Evolutionary conservation across 2,113 vertebrate species (phyloP), one percentile per base, ranked within the genome.

Genomic region (Orthonyx spaldingii): DNA sequence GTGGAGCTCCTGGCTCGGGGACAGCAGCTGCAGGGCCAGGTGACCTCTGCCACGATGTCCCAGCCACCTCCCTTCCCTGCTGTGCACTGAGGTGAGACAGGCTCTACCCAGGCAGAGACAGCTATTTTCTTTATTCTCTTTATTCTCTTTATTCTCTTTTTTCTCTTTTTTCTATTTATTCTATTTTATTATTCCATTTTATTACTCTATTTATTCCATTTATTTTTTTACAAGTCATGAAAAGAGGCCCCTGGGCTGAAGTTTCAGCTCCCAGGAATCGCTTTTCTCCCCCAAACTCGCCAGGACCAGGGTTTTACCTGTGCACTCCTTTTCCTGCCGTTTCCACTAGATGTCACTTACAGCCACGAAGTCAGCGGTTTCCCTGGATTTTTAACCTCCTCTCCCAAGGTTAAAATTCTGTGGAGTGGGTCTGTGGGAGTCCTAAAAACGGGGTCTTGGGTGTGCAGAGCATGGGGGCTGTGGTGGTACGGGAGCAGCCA

Each of bases 261-360:
- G 7, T 26, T 49, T 19, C 72, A 30, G 35, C 53, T 75, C 35
- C 3, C 21, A 8, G 46, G 16, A 78, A 11, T 14, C 24, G 8
- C 2, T 42, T 69, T 39, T 30, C 27, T 53, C 61, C 24, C 13
- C 69, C 8, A 18, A 44, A 19, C 1, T 37, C 28, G 7, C 1
- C 53, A 12, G 44, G 42, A 57, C 21, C 37, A 2, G 68, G 6
- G 1, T 30, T 75, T 66, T 19, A 41, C 84, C 94, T 8, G 77
- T 1, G 26, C 61, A 0, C 66, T 84, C 21, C 66, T 60, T 83
- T 81, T n/a, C 89, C 91, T 55, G 80, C 74, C 80, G 1, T 63
- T 94, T 87, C 95, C 97, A 94, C 96, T 97, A 97, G 97, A 76
- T 97, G 97, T 97, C 97, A 96, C 96, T 81, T 96, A 61, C 85